Conservation (phyloP, 2,797 vertebrate species). For the Pogonophryne albipinna region DNA sequence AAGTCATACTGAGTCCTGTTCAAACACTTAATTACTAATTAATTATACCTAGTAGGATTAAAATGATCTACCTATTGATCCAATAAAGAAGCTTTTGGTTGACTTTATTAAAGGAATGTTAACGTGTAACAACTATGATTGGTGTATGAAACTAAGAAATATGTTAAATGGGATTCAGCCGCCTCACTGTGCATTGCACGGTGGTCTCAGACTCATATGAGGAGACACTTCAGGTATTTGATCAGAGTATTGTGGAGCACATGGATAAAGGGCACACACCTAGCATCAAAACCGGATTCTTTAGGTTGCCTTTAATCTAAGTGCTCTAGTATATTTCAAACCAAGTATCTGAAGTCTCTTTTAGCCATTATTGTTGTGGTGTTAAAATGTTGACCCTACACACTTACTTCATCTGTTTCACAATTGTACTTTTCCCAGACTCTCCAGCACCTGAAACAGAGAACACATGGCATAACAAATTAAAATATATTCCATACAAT, state of each 20-base stretch:
- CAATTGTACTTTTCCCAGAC: constrained; percentile 98
- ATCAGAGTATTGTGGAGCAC: too few relatives aligned
- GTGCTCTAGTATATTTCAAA: too few relatives aligned
- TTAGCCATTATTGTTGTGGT: background rate
- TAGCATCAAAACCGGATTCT: too few relatives aligned
- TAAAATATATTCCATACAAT: background rate
- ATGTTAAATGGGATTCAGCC: too few relatives aligned
- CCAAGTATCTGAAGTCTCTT: too few relatives aligned
- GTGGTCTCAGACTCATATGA: too few relatives aligned
- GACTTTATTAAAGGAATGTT: background rate
- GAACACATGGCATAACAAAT: constrained; percentile 17
- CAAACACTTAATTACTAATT: background rate
- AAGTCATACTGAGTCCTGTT: background rate
- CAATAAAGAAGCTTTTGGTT: background rate
- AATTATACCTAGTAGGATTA: background rate
- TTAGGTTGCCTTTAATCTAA: too few relatives aligned
- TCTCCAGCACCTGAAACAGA: constrained; percentile 92
- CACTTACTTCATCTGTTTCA: constrained; percentile 99
- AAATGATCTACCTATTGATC: background rate
- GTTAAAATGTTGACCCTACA: background rate
- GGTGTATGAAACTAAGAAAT: too few relatives aligned
- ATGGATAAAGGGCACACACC: too few relatives aligned
- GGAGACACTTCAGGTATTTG: too few relatives aligned
- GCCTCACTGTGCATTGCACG: too few relatives aligned
- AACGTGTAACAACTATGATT: background rate